Conservation (phyloP, 2,797 vertebrate species). For the Xenentodon cancila region DNA sequence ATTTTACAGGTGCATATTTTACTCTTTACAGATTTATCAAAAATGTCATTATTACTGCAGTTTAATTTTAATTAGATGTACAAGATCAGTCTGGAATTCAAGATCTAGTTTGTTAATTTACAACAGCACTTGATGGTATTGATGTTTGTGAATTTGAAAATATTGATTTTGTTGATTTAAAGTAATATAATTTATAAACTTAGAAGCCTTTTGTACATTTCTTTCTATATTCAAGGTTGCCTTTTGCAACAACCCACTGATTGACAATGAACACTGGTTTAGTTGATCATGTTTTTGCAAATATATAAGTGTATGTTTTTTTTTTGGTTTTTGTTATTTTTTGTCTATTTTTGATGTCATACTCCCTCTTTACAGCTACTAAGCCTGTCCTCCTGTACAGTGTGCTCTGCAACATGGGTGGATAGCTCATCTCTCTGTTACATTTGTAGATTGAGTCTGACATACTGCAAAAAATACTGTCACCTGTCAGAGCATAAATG, state of each 20-base stretch:
- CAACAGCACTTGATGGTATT: conserved; percentile 73
- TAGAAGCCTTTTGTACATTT: conserved; percentile 73
- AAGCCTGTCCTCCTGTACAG: conserved; percentile 43
- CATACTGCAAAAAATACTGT: conserved; percentile 20
- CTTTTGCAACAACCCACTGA: conserved; percentile 60
- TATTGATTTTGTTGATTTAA: conserved; percentile 63
- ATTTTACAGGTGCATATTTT: conserved; percentile 51
- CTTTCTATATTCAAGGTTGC: conserved; percentile 73
- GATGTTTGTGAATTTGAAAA: conserved; percentile 67
- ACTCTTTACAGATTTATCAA: conserved; percentile 44
- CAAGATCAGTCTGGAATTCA: conserved; percentile 48
- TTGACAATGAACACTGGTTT: conserved; percentile 42
- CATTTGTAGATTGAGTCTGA: conserved; percentile 33
- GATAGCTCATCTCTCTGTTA: conserved; percentile 33
- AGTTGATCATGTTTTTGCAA: conserved; percentile 48
- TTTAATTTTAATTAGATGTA: conserved; percentile 49
- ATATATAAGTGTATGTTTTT: conserved; percentile 56
- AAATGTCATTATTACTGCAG: conserved; percentile 25
- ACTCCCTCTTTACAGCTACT: conserved; percentile 47
- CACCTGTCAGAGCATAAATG: conserved; percentile 27
- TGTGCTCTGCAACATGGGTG: conserved; percentile 50
- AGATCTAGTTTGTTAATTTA: conserved; percentile 54
- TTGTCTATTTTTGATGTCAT: conserved; percentile 26
- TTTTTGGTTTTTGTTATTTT: conserved; percentile 2
- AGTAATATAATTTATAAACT: conserved; percentile 64